phyloP scores from a whole-genome alignment of 2,113 vertebrate genomes.

The Dicaeum eximium region DNA sequence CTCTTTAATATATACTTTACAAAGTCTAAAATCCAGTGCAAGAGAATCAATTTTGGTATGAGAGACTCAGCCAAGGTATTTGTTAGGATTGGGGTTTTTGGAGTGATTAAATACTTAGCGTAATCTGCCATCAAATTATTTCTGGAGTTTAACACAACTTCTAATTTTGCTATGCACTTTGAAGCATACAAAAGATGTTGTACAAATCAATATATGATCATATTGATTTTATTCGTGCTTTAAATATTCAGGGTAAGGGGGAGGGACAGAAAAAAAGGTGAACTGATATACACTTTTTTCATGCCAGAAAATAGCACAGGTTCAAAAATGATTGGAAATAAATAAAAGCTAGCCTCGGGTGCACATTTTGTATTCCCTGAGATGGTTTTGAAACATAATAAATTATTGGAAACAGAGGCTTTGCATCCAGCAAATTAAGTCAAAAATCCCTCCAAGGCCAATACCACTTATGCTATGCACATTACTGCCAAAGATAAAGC shows the following conservation, averaged over 20 bases:
- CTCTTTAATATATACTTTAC: slow-evolving; percentile 27
- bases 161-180: background rate
- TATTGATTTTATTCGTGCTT: background rate
- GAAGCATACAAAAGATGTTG: background rate
- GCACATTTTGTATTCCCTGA: slow-evolving; percentile 52
- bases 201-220: background rate
- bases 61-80: background rate
- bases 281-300: background rate
- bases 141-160: background rate
- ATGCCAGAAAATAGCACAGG: background rate
- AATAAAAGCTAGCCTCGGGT: slow-evolving; percentile 64
- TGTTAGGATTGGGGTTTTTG: background rate
- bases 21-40: slow-evolving; percentile 26
- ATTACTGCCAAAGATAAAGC: slow-evolving; percentile 58
- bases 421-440: slow-evolving; percentile 73
- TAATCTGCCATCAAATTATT: slow-evolving; percentile 52
- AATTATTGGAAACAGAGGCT: slow-evolving; percentile 66
- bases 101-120: background rate
- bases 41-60: slow-evolving; percentile 20
- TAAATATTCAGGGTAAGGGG: background rate
- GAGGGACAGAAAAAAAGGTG: background rate
- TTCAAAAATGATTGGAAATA: slow-evolving; percentile 41
- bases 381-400: slow-evolving; percentile 63
- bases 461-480: slow-evolving; percentile 64
- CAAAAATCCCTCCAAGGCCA: slow-evolving; percentile 71